phyloP scores from a whole-genome alignment of 2,888 invertebrate genomes.

The Ormyrus nitidulus region DNA sequence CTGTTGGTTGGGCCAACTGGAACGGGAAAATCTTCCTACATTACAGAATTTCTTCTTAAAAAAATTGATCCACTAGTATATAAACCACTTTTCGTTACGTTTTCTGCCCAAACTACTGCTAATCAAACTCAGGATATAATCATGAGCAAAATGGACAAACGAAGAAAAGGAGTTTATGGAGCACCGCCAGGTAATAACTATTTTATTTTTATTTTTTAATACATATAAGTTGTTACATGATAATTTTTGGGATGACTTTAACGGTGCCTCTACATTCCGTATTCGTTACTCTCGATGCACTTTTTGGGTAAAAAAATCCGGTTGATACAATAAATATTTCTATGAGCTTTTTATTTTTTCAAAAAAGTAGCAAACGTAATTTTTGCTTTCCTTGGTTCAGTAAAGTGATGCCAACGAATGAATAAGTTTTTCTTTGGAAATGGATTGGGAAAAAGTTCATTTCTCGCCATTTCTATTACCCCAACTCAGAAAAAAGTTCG shows the following conservation, averaged over 20 bases:
- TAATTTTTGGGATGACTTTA: not conserved
- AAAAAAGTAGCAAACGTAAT: too few relatives aligned
- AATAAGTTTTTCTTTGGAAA: too few relatives aligned
- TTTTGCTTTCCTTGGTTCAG: too few relatives aligned
- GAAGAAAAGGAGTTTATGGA: slow-evolving; percentile 84
- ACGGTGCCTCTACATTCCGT: too few relatives aligned
- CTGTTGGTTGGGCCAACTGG: slow-evolving; percentile 96
- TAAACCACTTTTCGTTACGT: slow-evolving; percentile 91
- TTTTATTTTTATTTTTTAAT: slow-evolving; percentile 40
- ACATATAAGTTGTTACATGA: not conserved
- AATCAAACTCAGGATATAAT: slow-evolving; percentile 96
- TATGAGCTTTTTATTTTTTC: too few relatives aligned
- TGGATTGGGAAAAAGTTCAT: too few relatives aligned
- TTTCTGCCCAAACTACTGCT: slow-evolving; percentile 95
- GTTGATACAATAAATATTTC: too few relatives aligned
- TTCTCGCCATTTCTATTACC: too few relatives aligned
- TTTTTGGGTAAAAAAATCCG: too few relatives aligned
- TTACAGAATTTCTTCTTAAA: slow-evolving; percentile 89
- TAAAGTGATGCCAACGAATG: too few relatives aligned
- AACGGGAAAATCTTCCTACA: slow-evolving; percentile 95
- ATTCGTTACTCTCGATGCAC: too few relatives aligned
- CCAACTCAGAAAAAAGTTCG: too few relatives aligned
- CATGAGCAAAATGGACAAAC: slow-evolving; percentile 94
- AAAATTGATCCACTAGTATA: slow-evolving; percentile 86
- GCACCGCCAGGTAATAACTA: slow-evolving; percentile 76